A percentile compares a stretch with the other conserved stretches of the same genome.
Conservation (phyloP, 2,888 invertebrate genomes). For the Tetropium fuscum region DNA sequence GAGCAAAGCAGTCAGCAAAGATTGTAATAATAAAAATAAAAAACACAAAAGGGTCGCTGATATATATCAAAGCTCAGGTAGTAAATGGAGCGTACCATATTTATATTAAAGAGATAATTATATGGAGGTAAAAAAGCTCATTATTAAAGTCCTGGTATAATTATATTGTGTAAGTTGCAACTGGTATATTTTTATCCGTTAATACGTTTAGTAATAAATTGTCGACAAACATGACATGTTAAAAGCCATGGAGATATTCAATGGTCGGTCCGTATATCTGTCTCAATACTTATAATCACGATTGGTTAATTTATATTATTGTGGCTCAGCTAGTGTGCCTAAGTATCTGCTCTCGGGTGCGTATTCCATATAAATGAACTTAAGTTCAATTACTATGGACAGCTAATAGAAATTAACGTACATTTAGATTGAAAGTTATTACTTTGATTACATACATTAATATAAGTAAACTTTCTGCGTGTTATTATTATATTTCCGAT, state of each 20-base stretch:
- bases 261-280: constrained; percentile 51
- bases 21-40: no score
- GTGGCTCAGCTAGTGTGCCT: constrained; percentile 35
- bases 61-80: constrained; percentile 9
- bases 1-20: no score
- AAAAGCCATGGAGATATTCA: constrained; percentile 58
- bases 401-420: constrained; percentile 59
- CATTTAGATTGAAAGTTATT: constrained; percentile 56
- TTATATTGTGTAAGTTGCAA: constrained; percentile 39
- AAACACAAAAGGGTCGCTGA: constrained; percentile 1
- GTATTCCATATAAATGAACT: constrained; percentile 59
- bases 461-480: constrained; percentile 44
- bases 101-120: constrained; percentile 17
- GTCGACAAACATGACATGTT: constrained; percentile 59
- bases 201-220: constrained; percentile 59
- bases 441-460: constrained; percentile 54
- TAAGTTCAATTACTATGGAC: constrained; percentile 57
- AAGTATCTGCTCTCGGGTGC: constrained; percentile 46
- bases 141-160: constrained; percentile 42
- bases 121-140: constrained; percentile 33
- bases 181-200: constrained; percentile 26
- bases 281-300: constrained; percentile 56
- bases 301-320: constrained; percentile 54
- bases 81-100: constrained; percentile 4
- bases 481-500: constrained; percentile 45